Evolutionary conservation across 2,888 invertebrate genomes (phyloP).

Genomic region (Metallyticus violacea): DNA sequence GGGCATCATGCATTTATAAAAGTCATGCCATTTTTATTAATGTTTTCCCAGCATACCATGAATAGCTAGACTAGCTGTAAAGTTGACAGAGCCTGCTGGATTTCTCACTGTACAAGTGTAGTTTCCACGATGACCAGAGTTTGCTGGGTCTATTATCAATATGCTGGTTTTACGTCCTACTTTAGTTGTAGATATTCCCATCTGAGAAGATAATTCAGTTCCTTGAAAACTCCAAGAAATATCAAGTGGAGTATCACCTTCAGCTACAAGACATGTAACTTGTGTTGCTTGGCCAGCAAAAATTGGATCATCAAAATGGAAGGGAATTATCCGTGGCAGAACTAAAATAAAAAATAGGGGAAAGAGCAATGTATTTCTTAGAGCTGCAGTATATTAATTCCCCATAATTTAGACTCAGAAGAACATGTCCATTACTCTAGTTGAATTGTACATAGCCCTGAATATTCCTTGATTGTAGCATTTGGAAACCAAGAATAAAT

Average conservation of each 20-base stretch:
- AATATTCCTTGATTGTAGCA: no score
- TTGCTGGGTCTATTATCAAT: conserved; percentile 47
- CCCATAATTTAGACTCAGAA: not conserved
- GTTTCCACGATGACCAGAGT: conserved; percentile 41
- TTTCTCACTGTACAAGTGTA: conserved; percentile 46
- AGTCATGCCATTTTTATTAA: not conserved
- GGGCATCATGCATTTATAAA: not conserved
- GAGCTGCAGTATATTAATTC: not conserved
- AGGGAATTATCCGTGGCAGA: conserved; percentile 75
- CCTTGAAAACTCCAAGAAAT: conserved; percentile 55
- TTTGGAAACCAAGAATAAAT: no score
- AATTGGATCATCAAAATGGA: conserved; percentile 71
- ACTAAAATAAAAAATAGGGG: conserved; percentile 58
- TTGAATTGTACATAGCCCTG: not conserved
- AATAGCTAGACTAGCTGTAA: conserved; percentile 37
- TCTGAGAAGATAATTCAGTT: conserved; percentile 43
- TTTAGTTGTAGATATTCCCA: conserved; percentile 45
- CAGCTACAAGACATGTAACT: conserved; percentile 62
- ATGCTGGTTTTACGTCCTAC: conserved; percentile 50
- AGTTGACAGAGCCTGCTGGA: conserved; percentile 41
- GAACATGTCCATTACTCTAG: not conserved
- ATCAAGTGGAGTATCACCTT: conserved; percentile 57
- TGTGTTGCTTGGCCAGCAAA: conserved; percentile 78
- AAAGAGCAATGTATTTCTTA: not conserved
- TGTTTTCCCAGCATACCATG: conserved; percentile 13